These are phyloP conservation scores for Melopsittacus undulatus DNA, from an alignment of 2,797 vertebrate genomes.

Conservation along the genomic window DNA sequence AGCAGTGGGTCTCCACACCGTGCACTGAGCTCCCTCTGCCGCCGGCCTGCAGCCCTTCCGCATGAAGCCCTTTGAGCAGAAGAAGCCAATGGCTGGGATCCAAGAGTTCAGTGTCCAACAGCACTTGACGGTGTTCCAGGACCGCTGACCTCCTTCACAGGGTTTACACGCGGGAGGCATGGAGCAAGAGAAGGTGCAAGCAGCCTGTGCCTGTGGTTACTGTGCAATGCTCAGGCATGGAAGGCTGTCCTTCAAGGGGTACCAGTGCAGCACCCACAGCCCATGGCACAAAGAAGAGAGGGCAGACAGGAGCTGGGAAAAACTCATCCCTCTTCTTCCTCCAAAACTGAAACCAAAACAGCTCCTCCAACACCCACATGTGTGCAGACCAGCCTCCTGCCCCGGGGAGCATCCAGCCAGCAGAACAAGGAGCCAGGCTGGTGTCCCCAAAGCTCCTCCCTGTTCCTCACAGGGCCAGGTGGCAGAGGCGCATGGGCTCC, in stretches of 20 bases:
- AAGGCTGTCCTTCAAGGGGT: background rate
- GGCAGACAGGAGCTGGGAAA: background rate
- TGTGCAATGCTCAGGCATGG: rapidly evolving
- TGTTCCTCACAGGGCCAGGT: constrained; percentile 39
- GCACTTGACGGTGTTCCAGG: rapidly evolving
- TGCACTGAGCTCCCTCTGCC: constrained; percentile 33
- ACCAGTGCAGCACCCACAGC: background rate
- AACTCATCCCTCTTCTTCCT: background rate
- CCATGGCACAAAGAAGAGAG: background rate
- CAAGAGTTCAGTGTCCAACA: rapidly evolving
- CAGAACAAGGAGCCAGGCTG: background rate
- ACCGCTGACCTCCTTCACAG: rapidly evolving
- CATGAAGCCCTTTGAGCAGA: rapidly evolving
- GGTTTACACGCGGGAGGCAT: rapidly evolving
- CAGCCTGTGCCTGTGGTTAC: background rate
- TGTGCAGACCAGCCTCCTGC: background rate
- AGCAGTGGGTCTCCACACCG: rapidly evolving
- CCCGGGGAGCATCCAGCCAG: background rate
- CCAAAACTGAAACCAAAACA: background rate
- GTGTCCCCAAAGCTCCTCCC: background rate
- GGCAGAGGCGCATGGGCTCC: constrained; percentile 82
- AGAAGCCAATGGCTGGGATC: background rate
- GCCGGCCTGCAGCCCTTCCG: background rate
- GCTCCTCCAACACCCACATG: background rate
- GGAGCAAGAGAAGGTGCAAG: background rate